Percentiles rank a stretch among this genome's conserved stretches.
These are phyloP conservation scores for Mormyrops attenuatus DNA, from an alignment of 2,797 vertebrate genomes.

Conservation along the genomic window DNA sequence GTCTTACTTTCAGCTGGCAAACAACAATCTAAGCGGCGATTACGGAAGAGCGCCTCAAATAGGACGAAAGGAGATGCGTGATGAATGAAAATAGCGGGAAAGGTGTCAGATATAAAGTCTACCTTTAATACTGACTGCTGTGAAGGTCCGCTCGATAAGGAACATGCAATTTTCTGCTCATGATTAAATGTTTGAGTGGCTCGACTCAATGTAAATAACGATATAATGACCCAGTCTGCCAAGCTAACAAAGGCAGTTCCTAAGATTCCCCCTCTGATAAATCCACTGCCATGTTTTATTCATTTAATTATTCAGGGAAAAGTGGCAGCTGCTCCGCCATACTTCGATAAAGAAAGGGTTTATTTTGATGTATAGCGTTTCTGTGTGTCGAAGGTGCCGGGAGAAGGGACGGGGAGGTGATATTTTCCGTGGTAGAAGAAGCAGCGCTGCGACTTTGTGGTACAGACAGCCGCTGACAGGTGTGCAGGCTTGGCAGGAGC, in stretches of 20 bases:
- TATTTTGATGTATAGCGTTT: conserved; percentile 22
- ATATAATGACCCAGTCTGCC: conserved; percentile 17
- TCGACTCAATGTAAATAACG: conserved; percentile 47
- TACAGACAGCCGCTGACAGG: conserved; percentile 40
- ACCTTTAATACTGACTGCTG: conserved; percentile 24
- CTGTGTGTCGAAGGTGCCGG: background rate
- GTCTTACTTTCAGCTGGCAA: conserved; percentile 36
- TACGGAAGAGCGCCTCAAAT: conserved; percentile 38
- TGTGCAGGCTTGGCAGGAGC: conserved; percentile 28
- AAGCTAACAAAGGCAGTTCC: conserved; percentile 19
- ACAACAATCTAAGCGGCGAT: conserved; percentile 49
- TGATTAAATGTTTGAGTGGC: conserved; percentile 55
- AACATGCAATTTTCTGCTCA: conserved; percentile 48
- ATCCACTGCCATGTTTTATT: conserved; percentile 36
- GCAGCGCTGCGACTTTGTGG: conserved; percentile 36
- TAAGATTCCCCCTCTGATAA: conserved; percentile 28
- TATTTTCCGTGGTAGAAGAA: conserved; percentile 8
- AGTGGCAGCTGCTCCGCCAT: conserved; percentile 2
- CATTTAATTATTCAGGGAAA: conserved; percentile 43
- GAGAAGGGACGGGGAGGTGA: background rate
- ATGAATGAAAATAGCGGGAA: conserved; percentile 35
- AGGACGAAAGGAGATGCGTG: conserved; percentile 38
- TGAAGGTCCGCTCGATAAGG: conserved; percentile 38
- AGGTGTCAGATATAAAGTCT: conserved; percentile 42
- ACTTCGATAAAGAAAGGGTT: conserved; percentile 13